phyloP scores from a whole-genome alignment of 2,888 invertebrate species.

The Megamerina dolium region DNA sequence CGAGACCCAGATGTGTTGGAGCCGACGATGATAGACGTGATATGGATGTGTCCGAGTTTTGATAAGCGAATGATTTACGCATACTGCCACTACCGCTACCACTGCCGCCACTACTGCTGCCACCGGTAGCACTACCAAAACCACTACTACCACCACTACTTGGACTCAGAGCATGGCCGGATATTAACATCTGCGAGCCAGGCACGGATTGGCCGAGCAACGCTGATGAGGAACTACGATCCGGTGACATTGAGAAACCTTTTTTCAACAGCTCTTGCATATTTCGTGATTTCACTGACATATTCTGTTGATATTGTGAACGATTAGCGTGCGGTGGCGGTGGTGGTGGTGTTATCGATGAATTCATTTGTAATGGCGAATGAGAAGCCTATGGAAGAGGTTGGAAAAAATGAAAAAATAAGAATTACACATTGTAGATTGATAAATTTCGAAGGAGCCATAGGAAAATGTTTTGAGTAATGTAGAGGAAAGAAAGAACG shows the following conservation, averaged over 20 bases:
- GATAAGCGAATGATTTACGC: constrained; percentile 38
- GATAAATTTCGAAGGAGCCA: neutral
- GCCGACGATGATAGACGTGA: constrained; percentile 80
- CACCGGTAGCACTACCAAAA: constrained; percentile 37
- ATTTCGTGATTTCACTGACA: constrained; percentile 39
- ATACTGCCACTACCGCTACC: constrained; percentile 25
- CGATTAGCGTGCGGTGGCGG: constrained; percentile 44
- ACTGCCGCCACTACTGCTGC: constrained; percentile 22
- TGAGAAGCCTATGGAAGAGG: constrained; percentile 49
- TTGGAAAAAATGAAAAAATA: constrained; percentile 11
- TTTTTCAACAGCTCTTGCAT: constrained; percentile 57
- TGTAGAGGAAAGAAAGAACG: no score
- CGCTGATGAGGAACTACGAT: constrained; percentile 47
- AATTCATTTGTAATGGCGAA: constrained; percentile 48
- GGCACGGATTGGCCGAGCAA: constrained; percentile 61
- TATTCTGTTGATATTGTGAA: constrained; percentile 39
- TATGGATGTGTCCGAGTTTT: constrained; percentile 35
- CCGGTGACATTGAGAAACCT: constrained; percentile 55
- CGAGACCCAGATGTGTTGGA: constrained; percentile 71
- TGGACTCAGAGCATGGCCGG: constrained; percentile 43
- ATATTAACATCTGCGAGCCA: constrained; percentile 52
- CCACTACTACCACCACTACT: constrained; percentile 42
- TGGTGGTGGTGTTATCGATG: constrained; percentile 49
- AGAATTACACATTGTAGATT: neutral
- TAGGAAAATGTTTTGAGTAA: neutral